Evolutionary conservation across 2,797 vertebrate species (phyloP), one percentile per base, ranked within the genome.

Genomic region (Tamandua tetradactyla): DNA sequence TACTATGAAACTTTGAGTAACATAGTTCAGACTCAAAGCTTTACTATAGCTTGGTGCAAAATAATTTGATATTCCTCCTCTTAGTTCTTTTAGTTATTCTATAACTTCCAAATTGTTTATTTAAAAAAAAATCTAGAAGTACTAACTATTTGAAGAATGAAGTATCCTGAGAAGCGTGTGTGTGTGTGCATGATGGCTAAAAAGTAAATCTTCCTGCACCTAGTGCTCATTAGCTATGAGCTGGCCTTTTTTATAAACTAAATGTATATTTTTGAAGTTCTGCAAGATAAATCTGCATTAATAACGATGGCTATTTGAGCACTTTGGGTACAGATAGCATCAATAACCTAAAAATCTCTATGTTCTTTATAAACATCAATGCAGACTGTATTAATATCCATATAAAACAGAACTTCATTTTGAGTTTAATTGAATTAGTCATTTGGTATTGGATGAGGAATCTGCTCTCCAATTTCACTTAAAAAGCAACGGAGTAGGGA

Each of bases 191-290:
- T 82, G 83, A 88, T 92, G 37, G 72, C 71, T 92, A 69, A 95
- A 95, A 82, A 44, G 66, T 75, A 95, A 69, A 85, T 85, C 92
- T 92, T 94, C 71, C 57, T 87, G 12, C 64, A 80, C 90, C 72
- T 92, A 47, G 25, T 91, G 62, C 88, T 94, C 68, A 79, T 86
- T 79, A 89, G 87, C 91, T 94, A 86, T 94, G 92, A 95, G 64
- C 30, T 86, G 89, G 57, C 81, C 81, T 76, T 86, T 64, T 93
- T 76, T 75, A 52, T 69, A 93, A 69, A 89, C 94, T 94, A 84
- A 95, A 68, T 96, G 94, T 97, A 87, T 95, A 95, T 94, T 97
- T 96, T 92, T 95, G 87, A 95, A 97, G 71, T 91, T 87, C 92
- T 95, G 5, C 87, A 44, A 93, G 68, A 93, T 95, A 97, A 94